Percentiles rank a stretch among this genome's conserved stretches.
Evolutionary conservation across 2,113 vertebrate species (phyloP).

Genomic region (Bubalus kerabau): DNA sequence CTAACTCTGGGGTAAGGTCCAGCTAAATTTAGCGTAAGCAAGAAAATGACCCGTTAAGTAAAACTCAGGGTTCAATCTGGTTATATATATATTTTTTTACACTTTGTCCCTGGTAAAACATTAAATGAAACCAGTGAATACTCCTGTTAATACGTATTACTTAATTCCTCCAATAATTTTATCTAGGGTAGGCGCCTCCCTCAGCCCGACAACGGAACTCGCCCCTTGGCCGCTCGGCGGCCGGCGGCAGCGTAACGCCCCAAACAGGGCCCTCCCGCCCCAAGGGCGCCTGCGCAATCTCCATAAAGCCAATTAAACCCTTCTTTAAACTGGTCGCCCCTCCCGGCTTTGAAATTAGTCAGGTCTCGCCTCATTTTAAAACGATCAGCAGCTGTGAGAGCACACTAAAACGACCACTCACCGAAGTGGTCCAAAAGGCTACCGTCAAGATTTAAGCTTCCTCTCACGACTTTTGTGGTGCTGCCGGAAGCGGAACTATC

Average conservation of each 20-base stretch:
- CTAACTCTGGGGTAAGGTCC: neutral
- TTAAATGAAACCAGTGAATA: neutral
- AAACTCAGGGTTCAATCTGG: neutral
- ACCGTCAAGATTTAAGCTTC: constrained; percentile 24
- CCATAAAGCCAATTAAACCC: neutral
- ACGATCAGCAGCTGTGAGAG: neutral
- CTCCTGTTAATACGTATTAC: neutral
- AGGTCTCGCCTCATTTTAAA: constrained; percentile 19
- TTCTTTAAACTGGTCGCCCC: too few relatives aligned
- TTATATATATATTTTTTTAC: neutral
- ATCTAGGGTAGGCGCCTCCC: neutral
- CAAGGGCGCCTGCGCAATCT: constrained; percentile 58
- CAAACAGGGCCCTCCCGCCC: neutral
- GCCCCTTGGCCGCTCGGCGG: accelerated
- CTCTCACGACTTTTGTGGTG: constrained; percentile 69
- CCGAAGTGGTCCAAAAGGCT: constrained; percentile 56
- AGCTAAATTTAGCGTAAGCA: neutral
- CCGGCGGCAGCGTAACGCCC: neutral
- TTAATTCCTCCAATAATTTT: neutral
- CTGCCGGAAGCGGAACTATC: constrained; percentile 73
- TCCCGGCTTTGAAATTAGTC: neutral
- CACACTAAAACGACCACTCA: constrained; percentile 40
- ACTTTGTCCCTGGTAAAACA: neutral
- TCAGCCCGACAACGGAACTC: neutral
- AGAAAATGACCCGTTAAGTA: neutral